Base-by-base conservation (phyloP, 2,888 invertebrate species). In the Nomada fabriciana region DNA sequence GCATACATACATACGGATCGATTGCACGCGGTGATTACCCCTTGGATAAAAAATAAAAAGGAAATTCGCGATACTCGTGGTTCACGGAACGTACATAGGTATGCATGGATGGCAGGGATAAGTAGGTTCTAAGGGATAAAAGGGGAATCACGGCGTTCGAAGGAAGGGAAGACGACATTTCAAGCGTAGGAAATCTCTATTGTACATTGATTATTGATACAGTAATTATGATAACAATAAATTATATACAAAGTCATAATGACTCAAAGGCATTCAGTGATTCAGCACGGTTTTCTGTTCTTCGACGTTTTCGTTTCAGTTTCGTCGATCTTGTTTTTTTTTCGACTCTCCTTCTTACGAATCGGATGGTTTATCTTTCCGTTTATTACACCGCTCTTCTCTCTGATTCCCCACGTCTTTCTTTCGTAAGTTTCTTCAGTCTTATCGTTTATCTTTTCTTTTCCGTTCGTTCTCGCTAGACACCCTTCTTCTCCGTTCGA, bases 191-290 rank as follows among this genome's bases (percentile, higher is more conserved):
- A 90, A 91, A 91, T 93, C 91, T 93, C 91, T 93, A 93, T 93
- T 94, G 93, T 94, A 94, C 92, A 94, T 94, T 93, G 91, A 92
- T 93, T 92, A 93, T 93, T 93, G 92, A 93, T 93, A 94, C 91
- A 86, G 91, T 92, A 92, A 93, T 93, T 92, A 92, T 91, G 83
- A 93, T 91, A 88, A 92, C 90, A 93, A 94, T 94, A 93, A 94
- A 94, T 94, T 94, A 93, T 93, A 93, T 93, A 94, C 91, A 93
- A 93, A 93, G 86, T 86, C 81, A 87, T 52, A 53, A 73, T 65
- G 77, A 61, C 64, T 50, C 69, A 76, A 83, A 57, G 78, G 63
- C 76, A 75, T 83, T 89, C 80, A 88, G 80, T 91, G 86, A 91
- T 91, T 91, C 88, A 90, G 90, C 91, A 89, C 86, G 85, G 70